These are phyloP conservation scores for Galendromus occidentalis DNA, from an alignment of 1,140 invertebrate species.

Conservation along the genomic window DNA sequence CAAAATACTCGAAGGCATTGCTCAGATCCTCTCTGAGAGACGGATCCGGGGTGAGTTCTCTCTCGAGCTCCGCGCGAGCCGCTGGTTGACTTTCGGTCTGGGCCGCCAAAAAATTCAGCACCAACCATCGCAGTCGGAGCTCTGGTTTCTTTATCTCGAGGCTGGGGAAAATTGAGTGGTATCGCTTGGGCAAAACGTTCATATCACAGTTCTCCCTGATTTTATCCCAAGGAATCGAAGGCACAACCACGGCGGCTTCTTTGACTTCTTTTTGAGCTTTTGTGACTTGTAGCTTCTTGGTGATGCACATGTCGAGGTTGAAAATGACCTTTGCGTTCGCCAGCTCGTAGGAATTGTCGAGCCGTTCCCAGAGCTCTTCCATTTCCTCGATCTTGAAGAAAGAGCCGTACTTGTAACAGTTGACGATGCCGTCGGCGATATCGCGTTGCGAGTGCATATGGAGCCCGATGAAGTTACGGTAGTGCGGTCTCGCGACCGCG, in stretches of 20 bases:
- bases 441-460: background rate
- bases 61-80: background rate
- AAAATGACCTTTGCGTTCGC: background rate
- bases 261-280: background rate
- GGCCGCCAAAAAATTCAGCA: background rate
- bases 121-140: background rate
- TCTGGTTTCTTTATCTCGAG: background rate
- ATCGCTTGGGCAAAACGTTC: background rate
- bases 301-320: background rate
- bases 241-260: background rate
- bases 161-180: background rate
- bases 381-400: slow-evolving; percentile 1
- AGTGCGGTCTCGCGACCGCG: background rate
- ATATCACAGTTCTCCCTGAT: background rate
- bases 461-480: background rate
- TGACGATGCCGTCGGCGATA: background rate
- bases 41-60: background rate
- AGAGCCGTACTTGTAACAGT: background rate
- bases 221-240: background rate
- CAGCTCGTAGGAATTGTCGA: background rate
- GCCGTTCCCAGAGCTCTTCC: background rate
- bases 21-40: background rate
- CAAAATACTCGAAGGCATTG: background rate
- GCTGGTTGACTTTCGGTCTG: background rate
- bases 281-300: background rate